Evolutionary conservation across 2,113 vertebrate species (phyloP).

Genomic region (Camelus dromedarius): DNA sequence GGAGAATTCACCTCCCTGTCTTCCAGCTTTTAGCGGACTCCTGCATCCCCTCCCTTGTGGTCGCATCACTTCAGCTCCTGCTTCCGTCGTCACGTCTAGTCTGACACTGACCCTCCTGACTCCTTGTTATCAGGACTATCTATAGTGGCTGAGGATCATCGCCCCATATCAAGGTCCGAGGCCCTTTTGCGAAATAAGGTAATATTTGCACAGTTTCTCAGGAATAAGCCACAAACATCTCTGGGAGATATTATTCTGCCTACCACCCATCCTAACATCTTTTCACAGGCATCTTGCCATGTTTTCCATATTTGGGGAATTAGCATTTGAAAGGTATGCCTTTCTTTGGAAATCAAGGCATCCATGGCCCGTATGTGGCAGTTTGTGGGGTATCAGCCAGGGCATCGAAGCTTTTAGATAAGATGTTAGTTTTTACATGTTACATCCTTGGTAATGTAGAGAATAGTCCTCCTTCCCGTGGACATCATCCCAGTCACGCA

Average conservation of each 20-base stretch:
- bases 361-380: not conserved
- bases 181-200: not conserved
- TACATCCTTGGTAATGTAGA: not conserved
- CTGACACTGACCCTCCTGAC: not conserved
- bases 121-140: not conserved
- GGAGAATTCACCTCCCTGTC: not conserved
- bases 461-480: not conserved
- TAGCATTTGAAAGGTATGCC: not conserved
- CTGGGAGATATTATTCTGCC: not conserved
- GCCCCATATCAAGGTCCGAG: not conserved
- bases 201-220: not conserved
- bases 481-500: not conserved
- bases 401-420: not conserved
- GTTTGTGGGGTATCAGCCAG: rapidly evolving
- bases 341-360: not conserved
- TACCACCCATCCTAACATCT: not conserved
- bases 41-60: too few relatives aligned
- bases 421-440: not conserved
- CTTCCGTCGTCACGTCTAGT: not conserved
- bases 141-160: not conserved
- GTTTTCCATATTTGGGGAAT: not conserved
- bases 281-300: not conserved
- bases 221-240: not conserved
- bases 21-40: rapidly evolving
- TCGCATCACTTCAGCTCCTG: not conserved